Percentiles rank a stretch among this genome's conserved stretches.
phyloP scores from a whole-genome alignment of 2,797 vertebrate genomes.

The Pagetopsis macropterus region DNA sequence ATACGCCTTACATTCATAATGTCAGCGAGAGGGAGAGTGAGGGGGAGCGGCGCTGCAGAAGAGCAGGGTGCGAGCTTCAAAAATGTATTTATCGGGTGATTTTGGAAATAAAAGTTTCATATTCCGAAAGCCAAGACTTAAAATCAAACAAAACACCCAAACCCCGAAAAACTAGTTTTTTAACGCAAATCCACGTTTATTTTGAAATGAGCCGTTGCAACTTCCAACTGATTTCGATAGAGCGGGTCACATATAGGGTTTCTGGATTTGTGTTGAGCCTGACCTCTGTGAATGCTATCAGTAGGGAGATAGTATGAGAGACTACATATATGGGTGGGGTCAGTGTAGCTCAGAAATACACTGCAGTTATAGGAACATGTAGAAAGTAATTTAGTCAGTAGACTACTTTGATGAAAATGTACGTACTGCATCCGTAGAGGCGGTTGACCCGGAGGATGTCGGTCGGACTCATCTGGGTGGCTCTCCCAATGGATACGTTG shows the following conservation, averaged over 20 bases:
- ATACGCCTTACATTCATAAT: too few species aligned
- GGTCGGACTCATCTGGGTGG: slow-evolving; percentile 51
- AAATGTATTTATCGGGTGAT: too few species aligned
- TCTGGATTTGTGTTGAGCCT: background rate
- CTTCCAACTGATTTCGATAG: too few species aligned
- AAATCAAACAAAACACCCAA: too few species aligned
- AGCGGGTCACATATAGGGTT: background rate
- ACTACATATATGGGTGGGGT: background rate
- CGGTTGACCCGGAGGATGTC: slow-evolving; percentile 75
- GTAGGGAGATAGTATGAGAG: background rate
- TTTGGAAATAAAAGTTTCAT: too few species aligned
- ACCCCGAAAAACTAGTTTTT: too few species aligned
- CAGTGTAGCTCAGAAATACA: background rate
- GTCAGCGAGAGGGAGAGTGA: too few species aligned
- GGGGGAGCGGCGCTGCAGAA: too few species aligned
- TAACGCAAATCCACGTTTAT: too few species aligned
- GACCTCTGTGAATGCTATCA: background rate
- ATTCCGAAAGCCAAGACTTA: too few species aligned
- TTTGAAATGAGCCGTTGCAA: too few species aligned
- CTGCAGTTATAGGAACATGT: background rate
- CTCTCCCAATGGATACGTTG: slow-evolving; percentile 62
- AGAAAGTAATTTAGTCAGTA: background rate
- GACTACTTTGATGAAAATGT: background rate
- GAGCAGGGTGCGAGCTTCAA: too few species aligned
- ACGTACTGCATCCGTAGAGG: slow-evolving; percentile 72